These are phyloP conservation scores for Eunapius fragilis DNA, from an alignment of 37 sponge, comb jelly and placozoan genomes.

Conservation along the genomic window DNA sequence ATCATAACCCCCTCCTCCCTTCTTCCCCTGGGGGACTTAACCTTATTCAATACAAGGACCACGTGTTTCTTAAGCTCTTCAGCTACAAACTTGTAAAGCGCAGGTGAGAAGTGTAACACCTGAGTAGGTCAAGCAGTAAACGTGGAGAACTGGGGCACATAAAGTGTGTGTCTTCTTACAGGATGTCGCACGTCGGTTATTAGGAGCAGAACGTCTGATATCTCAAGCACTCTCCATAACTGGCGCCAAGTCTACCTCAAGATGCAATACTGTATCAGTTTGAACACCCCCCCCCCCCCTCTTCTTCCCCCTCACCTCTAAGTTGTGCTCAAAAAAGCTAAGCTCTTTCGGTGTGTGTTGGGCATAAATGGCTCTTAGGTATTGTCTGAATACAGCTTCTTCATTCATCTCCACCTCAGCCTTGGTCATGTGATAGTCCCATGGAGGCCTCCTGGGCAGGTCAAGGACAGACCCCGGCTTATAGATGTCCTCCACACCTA, in stretches of 20 bases:
- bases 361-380: constrained; percentile 66
- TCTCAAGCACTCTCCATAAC: constrained; percentile 96
- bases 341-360: constrained; percentile 38
- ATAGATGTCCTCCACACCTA: constrained; percentile 74
- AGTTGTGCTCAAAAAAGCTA: constrained; percentile 95
- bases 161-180: constrained; percentile 16
- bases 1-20: background rate
- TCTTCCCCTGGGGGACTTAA: background rate
- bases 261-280: constrained; percentile 3
- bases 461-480: constrained; percentile 75
- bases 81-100: constrained; percentile 75
- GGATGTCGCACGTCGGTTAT: constrained; percentile 87
- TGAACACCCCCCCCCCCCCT: background rate
- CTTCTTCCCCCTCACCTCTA: constrained; percentile 64
- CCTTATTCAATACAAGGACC: constrained; percentile 93
- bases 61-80: constrained; percentile 72
- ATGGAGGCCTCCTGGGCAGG: constrained; percentile 85
- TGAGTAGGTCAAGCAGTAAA: no score
- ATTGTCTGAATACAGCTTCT: constrained; percentile 58
- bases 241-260: constrained; percentile 90
- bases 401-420: constrained; percentile 66
- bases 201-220: constrained; percentile 84
- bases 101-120: constrained; percentile 90
- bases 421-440: constrained; percentile 74
- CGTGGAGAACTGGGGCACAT: no score